Evolutionary conservation across 2,888 invertebrate species (phyloP).

Genomic region (Stegana nigrithorax): DNA sequence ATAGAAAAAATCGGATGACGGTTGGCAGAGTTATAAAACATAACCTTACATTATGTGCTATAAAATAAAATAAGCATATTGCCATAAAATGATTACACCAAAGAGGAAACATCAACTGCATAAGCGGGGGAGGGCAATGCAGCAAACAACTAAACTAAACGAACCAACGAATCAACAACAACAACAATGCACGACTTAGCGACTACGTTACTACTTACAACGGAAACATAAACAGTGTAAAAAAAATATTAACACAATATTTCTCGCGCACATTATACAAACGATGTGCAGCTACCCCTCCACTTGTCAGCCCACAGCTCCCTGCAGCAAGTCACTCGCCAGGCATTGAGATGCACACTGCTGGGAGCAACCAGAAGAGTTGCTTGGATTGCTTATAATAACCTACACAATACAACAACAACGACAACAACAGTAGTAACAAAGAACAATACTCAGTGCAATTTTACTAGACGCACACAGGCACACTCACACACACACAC

Average conservation of each 20-base stretch:
- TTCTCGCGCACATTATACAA: slow-evolving; percentile 28
- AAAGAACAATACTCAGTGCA: neutral
- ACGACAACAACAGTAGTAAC: neutral
- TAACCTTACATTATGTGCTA: slow-evolving; percentile 6
- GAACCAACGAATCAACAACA: too few relatives aligned
- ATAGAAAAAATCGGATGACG: neutral
- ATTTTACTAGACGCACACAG: neutral
- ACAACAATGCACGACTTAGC: too few relatives aligned
- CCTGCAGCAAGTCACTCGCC: neutral
- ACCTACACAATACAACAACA: too few relatives aligned
- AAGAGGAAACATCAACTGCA: too few relatives aligned
- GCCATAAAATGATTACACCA: slow-evolving; percentile 41
- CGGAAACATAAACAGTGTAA: slow-evolving; percentile 21
- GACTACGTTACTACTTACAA: too few relatives aligned
- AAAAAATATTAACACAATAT: slow-evolving; percentile 53
- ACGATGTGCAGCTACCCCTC: neutral
- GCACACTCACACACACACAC: too few relatives aligned
- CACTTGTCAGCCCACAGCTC: neutral
- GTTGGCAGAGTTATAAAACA: neutral
- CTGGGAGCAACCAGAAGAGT: too few relatives aligned
- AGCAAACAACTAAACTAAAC: too few relatives aligned
- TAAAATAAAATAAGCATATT: slow-evolving; percentile 35
- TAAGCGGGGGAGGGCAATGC: too few relatives aligned
- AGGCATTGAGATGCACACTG: too few relatives aligned
- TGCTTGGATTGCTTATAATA: too few relatives aligned